Conservation (phyloP, 2,888 invertebrate genomes). For the Blomia tropicalis region DNA sequence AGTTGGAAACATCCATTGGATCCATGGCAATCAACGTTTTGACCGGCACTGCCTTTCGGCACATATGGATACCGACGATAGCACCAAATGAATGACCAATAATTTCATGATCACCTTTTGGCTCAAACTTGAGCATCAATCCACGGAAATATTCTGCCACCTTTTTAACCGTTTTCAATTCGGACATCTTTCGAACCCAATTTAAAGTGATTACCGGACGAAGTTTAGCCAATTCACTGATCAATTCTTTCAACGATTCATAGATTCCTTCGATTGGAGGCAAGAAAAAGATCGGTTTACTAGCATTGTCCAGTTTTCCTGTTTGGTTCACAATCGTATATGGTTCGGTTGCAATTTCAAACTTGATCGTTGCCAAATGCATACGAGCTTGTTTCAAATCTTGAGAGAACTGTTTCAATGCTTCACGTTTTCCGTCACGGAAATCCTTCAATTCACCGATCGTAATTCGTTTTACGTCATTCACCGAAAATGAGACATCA, state of each 20-base stretch:
- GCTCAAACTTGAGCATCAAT: slow-evolving; percentile 58
- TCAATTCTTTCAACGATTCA: slow-evolving; percentile 50
- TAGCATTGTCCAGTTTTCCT: slow-evolving; percentile 25
- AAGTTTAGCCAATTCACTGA: slow-evolving; percentile 35
- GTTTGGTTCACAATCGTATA: slow-evolving; percentile 40
- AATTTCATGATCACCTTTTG: slow-evolving; percentile 65
- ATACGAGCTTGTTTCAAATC: slow-evolving; percentile 19
- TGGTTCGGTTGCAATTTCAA: slow-evolving; percentile 53
- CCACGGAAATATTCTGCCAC: slow-evolving; percentile 31
- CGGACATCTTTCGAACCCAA: slow-evolving; percentile 44
- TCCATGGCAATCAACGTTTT: slow-evolving; percentile 16
- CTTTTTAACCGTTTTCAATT: slow-evolving; percentile 23
- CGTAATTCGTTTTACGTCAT: slow-evolving; percentile 71
- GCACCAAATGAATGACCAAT: slow-evolving; percentile 93
- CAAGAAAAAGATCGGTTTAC: slow-evolving; percentile 41
- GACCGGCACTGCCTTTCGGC: slow-evolving; percentile 15
- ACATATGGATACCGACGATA: slow-evolving; percentile 46
- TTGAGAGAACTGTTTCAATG: slow-evolving; percentile 25
- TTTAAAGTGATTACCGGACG: slow-evolving; percentile 75
- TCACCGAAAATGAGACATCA: slow-evolving; percentile 72
- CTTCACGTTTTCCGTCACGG: slow-evolving; percentile 33
- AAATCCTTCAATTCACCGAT: slow-evolving; percentile 52
- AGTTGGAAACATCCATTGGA: slow-evolving; percentile 15
- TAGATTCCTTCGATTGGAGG: slow-evolving; percentile 81
- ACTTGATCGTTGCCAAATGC: slow-evolving; percentile 18